Conservation (phyloP, 2,888 invertebrate genomes). For the Eristalinus aeneus region DNA sequence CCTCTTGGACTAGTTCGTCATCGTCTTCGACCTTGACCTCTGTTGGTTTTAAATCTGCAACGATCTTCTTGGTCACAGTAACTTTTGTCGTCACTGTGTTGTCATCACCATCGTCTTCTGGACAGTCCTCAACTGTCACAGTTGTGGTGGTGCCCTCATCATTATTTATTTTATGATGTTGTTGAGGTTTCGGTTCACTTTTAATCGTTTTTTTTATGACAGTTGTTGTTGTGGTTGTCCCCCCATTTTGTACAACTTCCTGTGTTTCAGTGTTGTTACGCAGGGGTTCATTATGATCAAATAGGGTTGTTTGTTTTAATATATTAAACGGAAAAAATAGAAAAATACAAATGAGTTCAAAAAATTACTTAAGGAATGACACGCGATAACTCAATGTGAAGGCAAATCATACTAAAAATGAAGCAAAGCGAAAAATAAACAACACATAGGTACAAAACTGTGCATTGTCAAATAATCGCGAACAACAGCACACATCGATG, state of each 20-base stretch:
- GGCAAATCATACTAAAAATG: neutral
- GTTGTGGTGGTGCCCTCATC: constrained; percentile 14
- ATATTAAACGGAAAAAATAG: constrained; percentile 22
- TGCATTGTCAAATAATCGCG: no score
- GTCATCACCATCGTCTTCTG: constrained; percentile 24
- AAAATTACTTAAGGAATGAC: neutral
- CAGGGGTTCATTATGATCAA: neutral
- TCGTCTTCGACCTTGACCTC: neutral
- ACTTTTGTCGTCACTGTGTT: constrained; percentile 13
- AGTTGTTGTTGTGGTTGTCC: constrained; percentile 34
- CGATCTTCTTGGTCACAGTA: constrained; percentile 9
- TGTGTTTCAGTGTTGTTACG: neutral
- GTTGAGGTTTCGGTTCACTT: constrained; percentile 11
- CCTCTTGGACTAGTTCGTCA: neutral
- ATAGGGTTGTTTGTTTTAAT: constrained; percentile 12
- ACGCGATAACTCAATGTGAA: neutral
- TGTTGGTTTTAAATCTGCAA: neutral
- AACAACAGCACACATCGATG: no score
- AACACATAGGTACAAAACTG: no score
- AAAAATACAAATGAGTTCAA: constrained; percentile 14
- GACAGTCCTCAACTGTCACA: constrained; percentile 38
- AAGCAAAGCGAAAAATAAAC: no score
- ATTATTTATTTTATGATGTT: constrained; percentile 28
- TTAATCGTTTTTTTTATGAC: constrained; percentile 25
- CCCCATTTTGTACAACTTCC: constrained; percentile 57